Conservation (phyloP, 64 coral and sea anemone species). For the Porites lutea region DNA sequence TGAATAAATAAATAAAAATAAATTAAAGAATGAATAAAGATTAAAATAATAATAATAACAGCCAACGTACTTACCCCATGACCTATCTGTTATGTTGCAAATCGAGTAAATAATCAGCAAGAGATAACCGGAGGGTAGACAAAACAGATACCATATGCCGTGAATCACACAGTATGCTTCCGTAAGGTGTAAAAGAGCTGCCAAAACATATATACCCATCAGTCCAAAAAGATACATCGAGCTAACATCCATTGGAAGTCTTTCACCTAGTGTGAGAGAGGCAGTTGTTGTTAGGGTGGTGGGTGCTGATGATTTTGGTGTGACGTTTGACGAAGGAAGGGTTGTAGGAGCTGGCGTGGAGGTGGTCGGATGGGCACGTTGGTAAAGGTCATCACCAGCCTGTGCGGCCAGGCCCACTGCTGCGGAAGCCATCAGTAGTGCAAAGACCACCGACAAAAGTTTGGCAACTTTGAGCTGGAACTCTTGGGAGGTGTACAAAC, state of each 20-base stretch:
- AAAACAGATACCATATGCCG: constrained; percentile 92
- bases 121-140: constrained; percentile 93
- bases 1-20: too few relatives aligned
- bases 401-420: constrained; percentile 81
- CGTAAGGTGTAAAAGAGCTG: constrained; percentile 73
- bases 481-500: constrained; percentile 81
- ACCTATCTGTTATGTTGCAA: constrained; percentile 92
- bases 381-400: constrained; percentile 57
- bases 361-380: background rate
- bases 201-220: constrained; percentile 64
- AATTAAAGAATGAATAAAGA: too few relatives aligned
- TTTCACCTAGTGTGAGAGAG: background rate
- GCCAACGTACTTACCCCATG: constrained; percentile 79
- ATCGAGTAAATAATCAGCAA: constrained; percentile 92
- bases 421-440: constrained; percentile 82
- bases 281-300: background rate
- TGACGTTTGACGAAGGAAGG: background rate
- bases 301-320: background rate
- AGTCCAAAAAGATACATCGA: constrained; percentile 75
- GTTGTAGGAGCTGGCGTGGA: background rate
- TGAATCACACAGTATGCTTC: constrained; percentile 79
- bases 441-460: constrained; percentile 75
- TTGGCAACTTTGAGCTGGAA: constrained; percentile 89
- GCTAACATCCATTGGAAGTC: constrained; percentile 66
- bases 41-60: background rate